Percentiles rank a stretch among this genome's conserved stretches.
phyloP scores from a whole-genome alignment of 1,140 invertebrate species.

The Cherax quadricarinatus region DNA sequence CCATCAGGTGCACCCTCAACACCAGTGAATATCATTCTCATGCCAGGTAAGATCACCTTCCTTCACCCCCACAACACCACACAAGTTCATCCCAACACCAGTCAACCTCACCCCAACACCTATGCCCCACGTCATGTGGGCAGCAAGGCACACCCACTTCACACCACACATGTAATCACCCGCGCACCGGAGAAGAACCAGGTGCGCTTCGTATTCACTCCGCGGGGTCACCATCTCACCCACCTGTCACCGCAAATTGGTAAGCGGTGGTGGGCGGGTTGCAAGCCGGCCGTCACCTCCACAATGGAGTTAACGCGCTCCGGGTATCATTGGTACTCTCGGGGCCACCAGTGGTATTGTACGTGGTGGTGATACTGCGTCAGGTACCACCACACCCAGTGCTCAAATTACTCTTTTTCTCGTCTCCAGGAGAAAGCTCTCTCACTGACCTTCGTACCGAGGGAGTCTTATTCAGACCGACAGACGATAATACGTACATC shows the following conservation, averaged over 20 bases:
- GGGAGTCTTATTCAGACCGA: background rate
- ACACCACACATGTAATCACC: background rate
- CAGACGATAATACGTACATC: background rate
- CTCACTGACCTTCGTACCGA: background rate
- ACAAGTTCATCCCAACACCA: background rate
- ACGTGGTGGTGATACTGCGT: background rate
- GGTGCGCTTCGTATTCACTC: slow-evolving; percentile 32
- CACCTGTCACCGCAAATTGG: slow-evolving; percentile 39
- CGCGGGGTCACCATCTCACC: background rate
- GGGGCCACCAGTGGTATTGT: slow-evolving; percentile 13
- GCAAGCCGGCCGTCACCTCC: slow-evolving; percentile 4
- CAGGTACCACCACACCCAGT: slow-evolving; percentile 23
- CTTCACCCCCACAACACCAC: background rate
- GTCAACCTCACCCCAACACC: background rate
- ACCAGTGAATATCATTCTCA: too few species aligned
- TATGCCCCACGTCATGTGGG: background rate
- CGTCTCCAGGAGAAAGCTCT: background rate
- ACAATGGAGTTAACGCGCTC: slow-evolving; percentile 17
- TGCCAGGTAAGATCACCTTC: background rate
- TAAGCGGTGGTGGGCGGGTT: slow-evolving; percentile 24
- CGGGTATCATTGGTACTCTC: slow-evolving; percentile 3
- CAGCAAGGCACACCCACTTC: background rate
- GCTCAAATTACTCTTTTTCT: background rate
- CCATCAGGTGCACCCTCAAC: too few species aligned
- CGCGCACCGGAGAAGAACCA: background rate